These are phyloP conservation scores for Lycaena phlaeas DNA, from an alignment of 2,888 invertebrate genomes.

Conservation along the genomic window DNA sequence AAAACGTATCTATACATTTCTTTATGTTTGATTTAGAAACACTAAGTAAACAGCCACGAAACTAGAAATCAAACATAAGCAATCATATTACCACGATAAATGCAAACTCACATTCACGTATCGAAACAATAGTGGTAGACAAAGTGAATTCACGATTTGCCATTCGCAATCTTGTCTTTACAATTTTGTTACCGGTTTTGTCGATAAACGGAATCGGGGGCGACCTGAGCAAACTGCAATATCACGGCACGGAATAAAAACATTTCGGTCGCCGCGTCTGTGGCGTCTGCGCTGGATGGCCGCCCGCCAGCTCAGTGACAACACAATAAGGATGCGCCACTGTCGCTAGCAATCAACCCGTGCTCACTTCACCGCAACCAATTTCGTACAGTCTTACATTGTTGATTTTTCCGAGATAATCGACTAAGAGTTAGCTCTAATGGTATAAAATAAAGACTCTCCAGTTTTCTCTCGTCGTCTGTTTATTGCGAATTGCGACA, in stretches of 20 bases:
- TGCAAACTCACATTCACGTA: no score
- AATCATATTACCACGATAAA: no score
- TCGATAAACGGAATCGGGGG: conserved; percentile 31
- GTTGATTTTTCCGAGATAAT: conserved; percentile 17
- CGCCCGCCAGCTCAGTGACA: conserved; percentile 48
- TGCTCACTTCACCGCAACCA: conserved; percentile 45
- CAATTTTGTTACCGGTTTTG: conserved; percentile 15
- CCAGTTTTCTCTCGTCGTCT: neutral
- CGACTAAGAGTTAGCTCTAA: neutral
- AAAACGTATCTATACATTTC: no score
- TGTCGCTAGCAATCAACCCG: conserved; percentile 53
- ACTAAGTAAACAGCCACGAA: no score
- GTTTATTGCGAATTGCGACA: neutral
- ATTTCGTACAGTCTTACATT: conserved; percentile 31
- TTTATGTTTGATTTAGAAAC: no score
- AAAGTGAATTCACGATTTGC: no score
- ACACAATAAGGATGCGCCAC: conserved; percentile 60
- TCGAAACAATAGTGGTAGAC: no score
- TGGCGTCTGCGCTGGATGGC: conserved; percentile 55
- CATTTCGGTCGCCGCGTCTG: conserved; percentile 25
- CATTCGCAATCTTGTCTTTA: neutral
- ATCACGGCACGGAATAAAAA: conserved; percentile 47
- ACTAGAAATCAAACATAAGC: no score
- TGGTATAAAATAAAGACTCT: neutral
- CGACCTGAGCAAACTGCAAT: conserved; percentile 50